phyloP scores from a whole-genome alignment of 2,797 vertebrate species.

The Heteromormyrus szaboi region DNA sequence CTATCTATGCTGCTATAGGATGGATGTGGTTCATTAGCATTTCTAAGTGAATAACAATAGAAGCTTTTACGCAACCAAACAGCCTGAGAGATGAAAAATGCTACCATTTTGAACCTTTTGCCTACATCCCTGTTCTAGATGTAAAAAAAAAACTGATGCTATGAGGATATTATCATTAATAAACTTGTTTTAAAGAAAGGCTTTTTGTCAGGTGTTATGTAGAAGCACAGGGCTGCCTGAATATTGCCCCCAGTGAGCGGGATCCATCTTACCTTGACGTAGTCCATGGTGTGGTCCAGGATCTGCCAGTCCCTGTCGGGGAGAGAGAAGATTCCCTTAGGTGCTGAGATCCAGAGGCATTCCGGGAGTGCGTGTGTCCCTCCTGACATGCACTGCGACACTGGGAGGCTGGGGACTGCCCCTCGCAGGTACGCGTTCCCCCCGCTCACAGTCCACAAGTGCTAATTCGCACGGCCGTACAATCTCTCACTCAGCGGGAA shows the following conservation, averaged over 20 bases:
- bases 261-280: conserved; percentile 74
- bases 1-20: background rate
- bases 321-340: conserved; percentile 38
- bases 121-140: background rate
- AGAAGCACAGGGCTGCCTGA: background rate
- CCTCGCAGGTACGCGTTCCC: background rate
- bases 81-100: background rate
- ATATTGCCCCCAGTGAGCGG: background rate
- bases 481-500: conserved; percentile 16
- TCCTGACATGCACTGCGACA: background rate
- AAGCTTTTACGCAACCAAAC: background rate
- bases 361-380: background rate
- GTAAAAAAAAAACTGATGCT: too few relatives aligned
- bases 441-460: background rate
- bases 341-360: conserved; percentile 23
- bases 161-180: background rate
- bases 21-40: background rate
- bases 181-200: background rate
- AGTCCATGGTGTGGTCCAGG: conserved; percentile 67
- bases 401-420: background rate
- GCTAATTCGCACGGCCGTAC: conserved; percentile 16
- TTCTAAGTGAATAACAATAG: background rate
- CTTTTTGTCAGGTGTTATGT: background rate
- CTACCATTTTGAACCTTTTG: background rate
- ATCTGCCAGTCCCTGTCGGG: conserved; percentile 61